phyloP scores from a whole-genome alignment of 2,797 vertebrate species.

The Oryzias sinensis region DNA sequence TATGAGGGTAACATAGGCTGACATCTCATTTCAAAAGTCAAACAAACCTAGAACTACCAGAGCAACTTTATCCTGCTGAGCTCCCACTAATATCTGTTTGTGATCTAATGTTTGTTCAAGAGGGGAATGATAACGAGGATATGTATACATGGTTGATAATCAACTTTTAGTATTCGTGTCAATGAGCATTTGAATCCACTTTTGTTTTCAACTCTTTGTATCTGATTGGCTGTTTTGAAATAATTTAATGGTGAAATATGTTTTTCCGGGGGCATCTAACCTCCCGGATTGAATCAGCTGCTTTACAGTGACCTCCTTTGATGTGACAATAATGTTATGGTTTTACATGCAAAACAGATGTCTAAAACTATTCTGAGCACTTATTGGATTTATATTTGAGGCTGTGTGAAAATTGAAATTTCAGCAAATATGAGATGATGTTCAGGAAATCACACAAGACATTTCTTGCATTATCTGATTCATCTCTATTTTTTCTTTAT shows the following conservation, averaged over 20 bases:
- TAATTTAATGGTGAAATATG: background rate
- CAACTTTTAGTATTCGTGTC: constrained; percentile 15
- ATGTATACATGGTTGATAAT: constrained; percentile 29
- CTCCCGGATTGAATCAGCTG: background rate
- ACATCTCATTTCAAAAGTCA: constrained; percentile 68
- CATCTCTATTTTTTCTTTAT: too few species aligned
- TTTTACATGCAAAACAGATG: background rate
- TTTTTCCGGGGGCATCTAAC: background rate
- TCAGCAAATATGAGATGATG: too few species aligned
- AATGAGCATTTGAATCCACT: constrained; percentile 1
- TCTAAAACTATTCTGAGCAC: constrained; percentile 15
- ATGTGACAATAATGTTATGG: background rate
- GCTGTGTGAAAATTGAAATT: too few species aligned
- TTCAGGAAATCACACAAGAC: too few species aligned
- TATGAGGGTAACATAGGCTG: constrained; percentile 55
- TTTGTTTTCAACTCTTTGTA: background rate
- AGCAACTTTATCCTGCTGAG: constrained; percentile 71
- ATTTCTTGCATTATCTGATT: too few species aligned
- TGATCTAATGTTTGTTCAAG: constrained; percentile 20
- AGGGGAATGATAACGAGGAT: constrained; percentile 27
- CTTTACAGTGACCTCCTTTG: too few species aligned
- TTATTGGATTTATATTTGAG: constrained; percentile 9
- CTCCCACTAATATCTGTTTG: constrained; percentile 11
- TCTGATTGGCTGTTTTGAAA: background rate
- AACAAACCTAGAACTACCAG: constrained; percentile 66